Base-by-base conservation (phyloP, 2,113 vertebrate species). In the Lycaon pictus region DNA sequence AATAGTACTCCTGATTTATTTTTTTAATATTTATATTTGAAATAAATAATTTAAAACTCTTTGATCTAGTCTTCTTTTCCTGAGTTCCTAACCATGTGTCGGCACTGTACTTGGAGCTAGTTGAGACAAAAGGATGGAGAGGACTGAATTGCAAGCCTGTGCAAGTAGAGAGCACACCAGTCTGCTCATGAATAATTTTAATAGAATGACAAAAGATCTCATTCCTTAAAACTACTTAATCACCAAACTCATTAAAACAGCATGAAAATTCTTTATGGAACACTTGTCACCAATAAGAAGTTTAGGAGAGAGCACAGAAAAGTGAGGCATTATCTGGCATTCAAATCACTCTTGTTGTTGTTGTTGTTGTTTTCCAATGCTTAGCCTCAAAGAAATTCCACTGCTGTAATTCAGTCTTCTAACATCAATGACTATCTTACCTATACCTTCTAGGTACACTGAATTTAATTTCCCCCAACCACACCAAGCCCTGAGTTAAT, bases 181-280 rank as follows among this genome's bases (percentile, higher is more conserved):
- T 35, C 62, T 79, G 10, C 85, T 81, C 55, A 56, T 67, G 13
- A 95, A 85, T 60, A 56, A 93, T 79, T 92, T 90, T 37, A 69
- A 51, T 35, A 43, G 60, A 86, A 93, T 53, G 74, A 86, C 35
- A 84, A 90, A 90, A 76, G 9, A 27, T 0, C n/a, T 77, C 13
- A 37, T 82, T 53, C 53, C 23, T 89, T 88, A 86, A 79, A 96
- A 77, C 27, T 23, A 63, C 71, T 58, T 80, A 93, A 74, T 84
- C 82, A 76, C 7, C 15, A 81, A 69, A 51, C 9, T 86, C 19
- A 20, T 81, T 93, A 91, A 90, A 83, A 95, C 25, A 58, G 43
- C 81, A 91, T 71, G 32, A 25, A 91, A 95, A 95, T 87, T 77
- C 53, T 83, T 94, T n/a, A 16, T 19, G 53, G 69, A 80, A 74